A percentile compares a stretch with the other conserved stretches of the same genome.
phyloP scores from a whole-genome alignment of 2,113 vertebrate genomes.

The Boulengeromyrus knoepffleri region DNA sequence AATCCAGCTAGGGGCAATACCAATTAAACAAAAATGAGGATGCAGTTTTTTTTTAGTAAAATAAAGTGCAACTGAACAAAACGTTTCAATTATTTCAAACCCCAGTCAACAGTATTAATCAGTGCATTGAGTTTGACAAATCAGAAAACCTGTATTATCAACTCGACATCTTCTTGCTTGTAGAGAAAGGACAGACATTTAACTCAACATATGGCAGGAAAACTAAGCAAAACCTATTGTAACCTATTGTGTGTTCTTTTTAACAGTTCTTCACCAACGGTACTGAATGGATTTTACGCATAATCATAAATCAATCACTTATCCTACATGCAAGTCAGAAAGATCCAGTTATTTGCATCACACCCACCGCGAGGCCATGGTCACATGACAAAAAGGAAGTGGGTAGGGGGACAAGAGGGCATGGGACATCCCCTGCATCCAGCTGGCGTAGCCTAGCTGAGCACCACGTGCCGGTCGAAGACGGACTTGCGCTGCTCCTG shows the following conservation, averaged over 20 bases:
- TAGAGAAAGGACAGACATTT: background rate
- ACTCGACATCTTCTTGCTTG: background rate
- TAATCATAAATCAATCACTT: background rate
- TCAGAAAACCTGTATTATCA: background rate
- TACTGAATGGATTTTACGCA: background rate
- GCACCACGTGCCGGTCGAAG: slow-evolving; percentile 73
- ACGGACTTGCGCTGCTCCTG: slow-evolving; percentile 77
- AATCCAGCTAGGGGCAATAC: background rate
- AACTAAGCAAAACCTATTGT: background rate
- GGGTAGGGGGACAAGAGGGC: background rate
- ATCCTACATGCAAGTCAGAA: background rate
- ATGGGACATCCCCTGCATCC: background rate
- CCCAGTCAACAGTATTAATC: background rate
- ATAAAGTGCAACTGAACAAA: slow-evolving; percentile 7
- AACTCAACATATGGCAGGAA: background rate
- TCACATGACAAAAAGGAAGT: background rate
- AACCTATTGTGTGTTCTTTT: background rate
- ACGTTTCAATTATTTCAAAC: background rate
- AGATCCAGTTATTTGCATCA: background rate
- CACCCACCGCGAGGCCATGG: background rate
- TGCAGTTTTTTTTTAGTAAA: background rate
- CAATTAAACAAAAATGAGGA: background rate
- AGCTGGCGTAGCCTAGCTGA: slow-evolving; percentile 56
- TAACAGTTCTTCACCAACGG: background rate
- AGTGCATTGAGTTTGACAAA: background rate